phyloP scores from a whole-genome alignment of 2,113 vertebrate species.

The Cricetomys ansorgei region DNA sequence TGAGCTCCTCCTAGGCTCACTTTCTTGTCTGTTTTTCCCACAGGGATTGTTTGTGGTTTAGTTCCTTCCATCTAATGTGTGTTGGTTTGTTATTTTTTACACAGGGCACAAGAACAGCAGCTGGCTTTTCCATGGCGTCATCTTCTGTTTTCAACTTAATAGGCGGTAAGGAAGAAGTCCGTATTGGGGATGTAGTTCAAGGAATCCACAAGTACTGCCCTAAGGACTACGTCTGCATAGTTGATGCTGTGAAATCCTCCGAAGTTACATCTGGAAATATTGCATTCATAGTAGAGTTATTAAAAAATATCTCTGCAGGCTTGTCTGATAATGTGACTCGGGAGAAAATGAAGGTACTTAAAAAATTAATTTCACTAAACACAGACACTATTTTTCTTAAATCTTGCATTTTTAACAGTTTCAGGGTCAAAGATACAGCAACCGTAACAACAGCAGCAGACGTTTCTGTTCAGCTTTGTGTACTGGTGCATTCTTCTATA shows the following conservation, averaged over 20 bases:
- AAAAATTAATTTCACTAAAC: not conserved
- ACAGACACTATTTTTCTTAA: not conserved
- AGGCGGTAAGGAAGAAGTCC: not conserved
- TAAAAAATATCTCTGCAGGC: constrained; percentile 82
- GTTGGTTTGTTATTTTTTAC: not conserved
- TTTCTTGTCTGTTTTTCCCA: not conserved
- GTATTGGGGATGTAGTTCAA: not conserved
- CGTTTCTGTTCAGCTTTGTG: not conserved
- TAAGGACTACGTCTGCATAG: constrained; percentile 82
- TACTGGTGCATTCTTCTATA: not conserved
- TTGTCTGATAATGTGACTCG: constrained; percentile 78
- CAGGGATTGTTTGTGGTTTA: not conserved
- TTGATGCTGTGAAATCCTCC: constrained; percentile 79
- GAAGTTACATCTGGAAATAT: constrained; percentile 85
- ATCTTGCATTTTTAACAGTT: not conserved
- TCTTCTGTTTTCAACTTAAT: not conserved
- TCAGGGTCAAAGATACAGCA: not conserved
- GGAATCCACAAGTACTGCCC: constrained; percentile 76
- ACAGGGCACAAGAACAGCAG: not conserved
- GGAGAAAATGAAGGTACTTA: constrained; percentile 86
- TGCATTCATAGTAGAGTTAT: constrained; percentile 83
- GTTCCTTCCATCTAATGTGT: not conserved
- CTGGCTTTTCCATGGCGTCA: constrained; percentile 49
- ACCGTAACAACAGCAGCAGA: not conserved
- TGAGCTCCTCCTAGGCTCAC: not conserved